Evolutionary conservation across 2,888 invertebrate genomes (phyloP), one percentile per base, ranked within the genome.

Genomic region (Oscheius sp.): DNA sequence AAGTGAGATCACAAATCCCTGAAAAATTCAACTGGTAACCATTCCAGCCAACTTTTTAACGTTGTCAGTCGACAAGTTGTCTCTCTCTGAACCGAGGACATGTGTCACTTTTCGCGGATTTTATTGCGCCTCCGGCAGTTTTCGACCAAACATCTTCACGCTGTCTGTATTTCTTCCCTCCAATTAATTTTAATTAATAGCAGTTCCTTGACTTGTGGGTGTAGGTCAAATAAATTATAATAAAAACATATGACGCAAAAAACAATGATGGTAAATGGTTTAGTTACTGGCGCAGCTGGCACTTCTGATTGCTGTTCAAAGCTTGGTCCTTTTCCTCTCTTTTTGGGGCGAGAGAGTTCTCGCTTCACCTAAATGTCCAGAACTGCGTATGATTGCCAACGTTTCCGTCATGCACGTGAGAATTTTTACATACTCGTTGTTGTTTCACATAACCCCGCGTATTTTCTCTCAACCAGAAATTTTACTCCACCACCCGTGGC

Each of bases 91-190:
- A 55, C 55, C 66, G 9, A n/a, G 52, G 66, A 66, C 66, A 66
- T 66, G 66, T 66, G 66, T 66, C 66, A 66, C 66, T 66, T 66
- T 43, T 66, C 49, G 52, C 21, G 52, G 49, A 25, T 66, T 64
- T 66, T 66, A 66, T 66, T 66, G 66, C 61, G 41, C 45, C 59
- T 61, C 43, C 61, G 12, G 45, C 25, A 13, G 23, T 21, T 25
- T 43, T 61, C 61, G 61, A 61, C 41, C 61, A 61, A 61, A 61
- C 45, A 61, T 41, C 45, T 41, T n/a, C 13, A 23, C 55, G 21
- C 7, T 7, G 55, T 21, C 55, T 55, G 55, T 55, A 41, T 61
- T 43, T 43, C 43, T 2, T 16, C 45, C 45, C 16, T 49, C 49
- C 49, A 49, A 18, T 21, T 49, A 18, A 13, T 49, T 49, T 49